phyloP scores from a whole-genome alignment of 1,140 invertebrate species.

The Drosophila setifemur region DNA sequence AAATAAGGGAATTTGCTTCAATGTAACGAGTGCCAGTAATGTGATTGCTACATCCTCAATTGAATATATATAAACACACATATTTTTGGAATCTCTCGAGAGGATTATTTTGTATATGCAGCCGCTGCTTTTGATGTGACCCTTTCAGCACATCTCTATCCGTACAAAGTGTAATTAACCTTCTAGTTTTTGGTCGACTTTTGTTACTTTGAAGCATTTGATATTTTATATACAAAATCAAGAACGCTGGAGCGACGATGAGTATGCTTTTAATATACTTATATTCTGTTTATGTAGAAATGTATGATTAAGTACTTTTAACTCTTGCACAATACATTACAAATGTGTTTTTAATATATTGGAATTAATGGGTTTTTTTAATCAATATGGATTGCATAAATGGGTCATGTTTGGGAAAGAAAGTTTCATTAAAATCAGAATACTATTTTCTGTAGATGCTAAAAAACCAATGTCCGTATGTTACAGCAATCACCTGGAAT shows the following conservation, averaged over 20 bases:
- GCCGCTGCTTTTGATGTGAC: constrained; percentile 52
- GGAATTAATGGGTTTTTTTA: background rate
- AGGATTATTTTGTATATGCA: constrained; percentile 41
- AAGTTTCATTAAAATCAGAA: too few species aligned
- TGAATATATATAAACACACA: constrained; percentile 40
- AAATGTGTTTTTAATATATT: constrained; percentile 74
- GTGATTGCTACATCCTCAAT: constrained; percentile 71
- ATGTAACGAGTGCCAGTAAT: constrained; percentile 81
- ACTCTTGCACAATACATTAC: constrained; percentile 74
- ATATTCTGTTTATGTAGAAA: constrained; percentile 72
- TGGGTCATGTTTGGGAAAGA: too few species aligned
- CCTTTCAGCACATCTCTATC: constrained; percentile 29
- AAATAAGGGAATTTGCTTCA: constrained; percentile 63
- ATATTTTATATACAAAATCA: constrained; percentile 30
- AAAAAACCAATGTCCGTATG: too few species aligned
- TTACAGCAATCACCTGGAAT: too few species aligned
- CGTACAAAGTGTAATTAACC: constrained; percentile 35
- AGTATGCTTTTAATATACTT: constrained; percentile 66
- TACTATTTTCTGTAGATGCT: too few species aligned
- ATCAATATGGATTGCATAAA: too few species aligned
- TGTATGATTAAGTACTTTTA: constrained; percentile 76
- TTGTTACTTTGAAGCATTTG: constrained; percentile 70
- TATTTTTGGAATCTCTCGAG: constrained; percentile 54
- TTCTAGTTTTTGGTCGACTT: constrained; percentile 16
- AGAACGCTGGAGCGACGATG: constrained; percentile 12